A percentile compares a stretch with the other conserved stretches of the same genome.
These are phyloP conservation scores for Musca vetustissima DNA, from an alignment of 1,140 invertebrate genomes.

Conservation along the genomic window DNA sequence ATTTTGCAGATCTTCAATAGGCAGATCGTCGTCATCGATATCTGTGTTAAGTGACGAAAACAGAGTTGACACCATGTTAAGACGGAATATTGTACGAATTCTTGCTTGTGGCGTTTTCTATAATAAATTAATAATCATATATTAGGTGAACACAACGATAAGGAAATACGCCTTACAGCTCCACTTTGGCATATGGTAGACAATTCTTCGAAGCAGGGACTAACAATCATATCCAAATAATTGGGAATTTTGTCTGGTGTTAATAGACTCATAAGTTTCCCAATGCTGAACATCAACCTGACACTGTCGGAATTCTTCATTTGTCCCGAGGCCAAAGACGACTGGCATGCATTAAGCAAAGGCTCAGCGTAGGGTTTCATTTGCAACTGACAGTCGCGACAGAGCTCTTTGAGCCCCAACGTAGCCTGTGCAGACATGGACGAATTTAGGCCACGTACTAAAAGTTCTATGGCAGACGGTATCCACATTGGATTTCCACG, in stretches of 20 bases:
- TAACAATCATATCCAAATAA: constrained; percentile 70
- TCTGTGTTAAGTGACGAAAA: constrained; percentile 67
- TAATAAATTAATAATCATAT: not conserved
- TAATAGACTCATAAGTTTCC: constrained; percentile 71
- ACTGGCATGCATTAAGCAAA: constrained; percentile 65
- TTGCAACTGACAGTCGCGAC: constrained; percentile 72
- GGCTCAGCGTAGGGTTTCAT: constrained; percentile 72
- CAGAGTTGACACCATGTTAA: constrained; percentile 73
- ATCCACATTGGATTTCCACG: constrained; percentile 64
- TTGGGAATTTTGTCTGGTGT: constrained; percentile 65
- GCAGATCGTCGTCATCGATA: constrained; percentile 37
- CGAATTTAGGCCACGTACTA: constrained; percentile 69
- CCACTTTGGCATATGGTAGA: constrained; percentile 59
- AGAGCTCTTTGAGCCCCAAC: constrained; percentile 83
- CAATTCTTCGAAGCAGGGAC: constrained; percentile 67
- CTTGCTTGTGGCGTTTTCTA: constrained; percentile 58
- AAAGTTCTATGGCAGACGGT: constrained; percentile 60
- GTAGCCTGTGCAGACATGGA: constrained; percentile 77
- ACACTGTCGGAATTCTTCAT: constrained; percentile 67
- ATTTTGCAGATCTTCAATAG: constrained; percentile 38
- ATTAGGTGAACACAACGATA: too few species aligned
- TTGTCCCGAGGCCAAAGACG: constrained; percentile 58
- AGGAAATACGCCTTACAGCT: constrained; percentile 43
- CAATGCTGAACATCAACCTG: constrained; percentile 76
- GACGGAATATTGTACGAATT: constrained; percentile 58